Conservation (phyloP, 2,888 invertebrate genomes). For the Cremastobaeus sp. region DNA sequence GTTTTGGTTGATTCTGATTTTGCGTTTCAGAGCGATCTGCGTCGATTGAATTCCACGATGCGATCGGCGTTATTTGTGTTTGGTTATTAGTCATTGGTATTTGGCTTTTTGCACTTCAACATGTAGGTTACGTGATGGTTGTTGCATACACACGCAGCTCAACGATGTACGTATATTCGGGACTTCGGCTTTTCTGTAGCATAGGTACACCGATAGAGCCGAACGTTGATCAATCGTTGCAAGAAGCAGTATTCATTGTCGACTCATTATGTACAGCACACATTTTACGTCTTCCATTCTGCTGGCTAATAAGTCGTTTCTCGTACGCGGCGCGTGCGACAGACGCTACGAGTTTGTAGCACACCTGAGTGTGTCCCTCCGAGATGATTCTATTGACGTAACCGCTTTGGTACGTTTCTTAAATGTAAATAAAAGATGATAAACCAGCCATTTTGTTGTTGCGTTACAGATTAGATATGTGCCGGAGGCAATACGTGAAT, state of each 20-base stretch:
- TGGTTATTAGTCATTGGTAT: slow-evolving; percentile 26
- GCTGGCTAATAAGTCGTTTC: slow-evolving; percentile 12
- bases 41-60: slow-evolving; percentile 29
- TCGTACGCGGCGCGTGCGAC: background rate
- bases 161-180: slow-evolving; percentile 36
- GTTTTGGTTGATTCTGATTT: slow-evolving; percentile 18
- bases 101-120: slow-evolving; percentile 48
- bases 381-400: slow-evolving; percentile 57
- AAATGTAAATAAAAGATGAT: slow-evolving; percentile 68
- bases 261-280: slow-evolving; percentile 37
- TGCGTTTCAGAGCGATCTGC: slow-evolving; percentile 14
- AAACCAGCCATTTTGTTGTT: slow-evolving; percentile 81
- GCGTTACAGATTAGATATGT: slow-evolving; percentile 98
- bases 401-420: slow-evolving; percentile 40
- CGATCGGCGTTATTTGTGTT: slow-evolving; percentile 20
- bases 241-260: slow-evolving; percentile 22
- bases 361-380: slow-evolving; percentile 48
- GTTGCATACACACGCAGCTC: slow-evolving; percentile 40
- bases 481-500: slow-evolving; percentile 95
- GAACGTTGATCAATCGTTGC: slow-evolving; percentile 10
- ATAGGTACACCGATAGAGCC: slow-evolving; percentile 13
- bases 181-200: slow-evolving; percentile 31
- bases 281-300: slow-evolving; percentile 21
- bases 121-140: slow-evolving; percentile 18
- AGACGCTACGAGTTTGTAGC: slow-evolving; percentile 16